These are phyloP conservation scores for Malacoraja senta DNA, from an alignment of 2,797 vertebrate species.

Conservation along the genomic window DNA sequence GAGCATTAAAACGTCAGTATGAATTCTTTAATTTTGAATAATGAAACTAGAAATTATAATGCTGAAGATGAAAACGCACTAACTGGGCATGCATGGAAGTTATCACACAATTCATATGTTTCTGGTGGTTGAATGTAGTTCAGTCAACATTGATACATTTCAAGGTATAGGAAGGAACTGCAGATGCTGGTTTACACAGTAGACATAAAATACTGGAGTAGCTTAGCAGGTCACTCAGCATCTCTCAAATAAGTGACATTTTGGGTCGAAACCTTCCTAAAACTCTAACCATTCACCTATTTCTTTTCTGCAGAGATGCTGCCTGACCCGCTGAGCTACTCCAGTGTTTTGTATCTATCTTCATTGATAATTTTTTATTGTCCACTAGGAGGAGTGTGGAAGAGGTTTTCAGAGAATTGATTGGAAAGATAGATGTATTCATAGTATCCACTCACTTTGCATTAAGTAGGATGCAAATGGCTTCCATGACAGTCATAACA, in stretches of 20 bases:
- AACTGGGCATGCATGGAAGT: not conserved
- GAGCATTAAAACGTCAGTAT: not conserved
- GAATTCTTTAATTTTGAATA: too few species aligned
- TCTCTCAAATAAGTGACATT: too few species aligned
- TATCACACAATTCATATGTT: not conserved
- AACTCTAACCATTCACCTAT: too few species aligned
- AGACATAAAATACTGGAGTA: too few species aligned
- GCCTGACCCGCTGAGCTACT: too few species aligned
- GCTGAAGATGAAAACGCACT: not conserved
- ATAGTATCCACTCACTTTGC: slow-evolving; percentile 61
- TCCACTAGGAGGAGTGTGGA: not conserved
- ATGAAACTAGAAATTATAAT: not conserved
- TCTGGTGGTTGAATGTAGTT: not conserved
- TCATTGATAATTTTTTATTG: not conserved
- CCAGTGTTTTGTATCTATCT: too few species aligned
- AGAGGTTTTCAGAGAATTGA: not conserved
- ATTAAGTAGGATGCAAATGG: slow-evolving; percentile 70
- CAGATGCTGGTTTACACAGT: too few species aligned
- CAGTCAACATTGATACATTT: not conserved
- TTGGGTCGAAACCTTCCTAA: too few species aligned
- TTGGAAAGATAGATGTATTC: not conserved
- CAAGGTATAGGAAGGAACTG: not conserved
- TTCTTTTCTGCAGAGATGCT: too few species aligned
- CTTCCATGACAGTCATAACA: slow-evolving; percentile 79
- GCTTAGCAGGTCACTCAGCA: too few species aligned